A percentile compares a stretch with the other conserved stretches of the same genome.
These are phyloP conservation scores for Nycticebus coucang DNA, from an alignment of 2,113 vertebrate species.

Conservation along the genomic window DNA sequence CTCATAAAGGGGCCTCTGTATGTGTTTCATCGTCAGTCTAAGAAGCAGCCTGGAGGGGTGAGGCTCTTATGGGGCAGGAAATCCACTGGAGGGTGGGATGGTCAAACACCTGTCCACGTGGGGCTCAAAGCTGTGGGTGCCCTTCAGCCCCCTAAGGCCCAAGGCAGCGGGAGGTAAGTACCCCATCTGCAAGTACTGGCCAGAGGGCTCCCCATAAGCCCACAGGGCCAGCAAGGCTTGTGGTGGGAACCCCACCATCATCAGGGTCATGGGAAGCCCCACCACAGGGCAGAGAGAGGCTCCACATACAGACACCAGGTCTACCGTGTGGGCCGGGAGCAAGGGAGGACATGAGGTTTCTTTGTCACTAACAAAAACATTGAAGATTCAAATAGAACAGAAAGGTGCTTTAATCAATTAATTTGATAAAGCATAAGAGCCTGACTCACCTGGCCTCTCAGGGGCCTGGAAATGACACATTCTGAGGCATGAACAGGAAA, in stretches of 20 bases:
- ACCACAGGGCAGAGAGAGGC: background rate
- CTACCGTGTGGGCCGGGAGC: background rate
- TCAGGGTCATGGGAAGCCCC: too few species aligned
- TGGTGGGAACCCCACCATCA: too few species aligned
- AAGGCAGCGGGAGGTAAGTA: too few species aligned
- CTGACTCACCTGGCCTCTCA: background rate
- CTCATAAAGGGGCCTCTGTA: background rate
- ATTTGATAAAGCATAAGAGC: background rate
- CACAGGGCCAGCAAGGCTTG: too few species aligned
- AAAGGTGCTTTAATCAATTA: background rate
- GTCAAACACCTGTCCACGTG: background rate
- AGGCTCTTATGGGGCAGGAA: background rate
- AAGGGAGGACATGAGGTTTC: background rate
- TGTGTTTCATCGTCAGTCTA: background rate
- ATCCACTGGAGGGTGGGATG: background rate
- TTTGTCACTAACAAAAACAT: background rate
- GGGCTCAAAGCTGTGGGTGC: background rate
- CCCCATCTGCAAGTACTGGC: too few species aligned
- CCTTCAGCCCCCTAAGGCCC: too few species aligned
- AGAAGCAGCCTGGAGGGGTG: background rate
- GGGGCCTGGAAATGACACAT: background rate
- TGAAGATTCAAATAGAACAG: background rate
- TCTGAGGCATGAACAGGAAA: too few species aligned
- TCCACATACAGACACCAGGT: background rate
- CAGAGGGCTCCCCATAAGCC: too few species aligned